phyloP scores from a whole-genome alignment of 2,113 vertebrate species.

The Cyprinodon brontotheroides region DNA sequence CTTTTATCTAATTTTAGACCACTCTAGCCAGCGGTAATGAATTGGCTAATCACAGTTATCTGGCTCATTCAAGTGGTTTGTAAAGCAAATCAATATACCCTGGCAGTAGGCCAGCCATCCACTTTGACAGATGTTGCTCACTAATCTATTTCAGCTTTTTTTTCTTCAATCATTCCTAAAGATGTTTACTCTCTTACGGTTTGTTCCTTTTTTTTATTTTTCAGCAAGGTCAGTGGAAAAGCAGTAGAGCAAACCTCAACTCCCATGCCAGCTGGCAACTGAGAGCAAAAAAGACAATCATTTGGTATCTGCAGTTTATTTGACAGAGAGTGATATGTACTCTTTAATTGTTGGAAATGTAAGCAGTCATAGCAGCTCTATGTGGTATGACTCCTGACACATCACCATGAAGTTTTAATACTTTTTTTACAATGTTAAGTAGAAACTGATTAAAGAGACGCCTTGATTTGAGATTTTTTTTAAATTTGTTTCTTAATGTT shows the following conservation, averaged over 20 bases:
- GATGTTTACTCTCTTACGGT: conserved; percentile 56
- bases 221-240: conserved; percentile 61
- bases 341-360: conserved; percentile 41
- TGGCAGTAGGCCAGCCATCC: conserved; percentile 73
- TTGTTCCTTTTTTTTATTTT: conserved; percentile 29
- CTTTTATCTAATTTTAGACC: conserved; percentile 78
- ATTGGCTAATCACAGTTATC: conserved; percentile 83
- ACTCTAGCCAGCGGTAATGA: conserved; percentile 78
- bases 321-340: conserved; percentile 30
- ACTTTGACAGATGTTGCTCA: conserved; percentile 74
- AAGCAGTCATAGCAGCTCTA: conserved; percentile 33
- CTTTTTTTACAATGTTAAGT: neutral
- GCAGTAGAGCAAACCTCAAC: conserved; percentile 9
- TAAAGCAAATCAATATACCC: conserved; percentile 80
- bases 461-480: too few relatives aligned
- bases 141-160: conserved; percentile 72
- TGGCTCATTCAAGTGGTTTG: conserved; percentile 78
- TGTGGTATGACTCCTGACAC: conserved; percentile 10
- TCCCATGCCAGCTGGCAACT: conserved; percentile 46
- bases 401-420: neutral
- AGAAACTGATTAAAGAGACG: too few relatives aligned
- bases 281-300: conserved; percentile 55
- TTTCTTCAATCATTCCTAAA: conserved; percentile 50
- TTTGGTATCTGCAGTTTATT: conserved; percentile 40
- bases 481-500: too few relatives aligned